Evolutionary conservation across 2,113 vertebrate genomes (phyloP).

Genomic region (Cricetomys ansorgei): DNA sequence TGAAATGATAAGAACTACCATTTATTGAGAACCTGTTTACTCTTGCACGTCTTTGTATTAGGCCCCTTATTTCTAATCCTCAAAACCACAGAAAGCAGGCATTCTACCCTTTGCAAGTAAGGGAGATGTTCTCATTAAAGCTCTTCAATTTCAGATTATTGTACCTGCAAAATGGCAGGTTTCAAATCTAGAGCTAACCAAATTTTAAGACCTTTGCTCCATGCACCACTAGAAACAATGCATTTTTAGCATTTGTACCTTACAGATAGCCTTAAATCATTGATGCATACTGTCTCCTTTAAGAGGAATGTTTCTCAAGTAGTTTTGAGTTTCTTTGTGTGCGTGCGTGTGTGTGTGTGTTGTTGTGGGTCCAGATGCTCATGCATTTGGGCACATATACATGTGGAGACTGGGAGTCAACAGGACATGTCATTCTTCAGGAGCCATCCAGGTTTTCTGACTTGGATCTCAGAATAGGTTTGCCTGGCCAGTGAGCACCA

Average conservation of each 20-base stretch:
- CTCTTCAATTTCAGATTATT: not conserved
- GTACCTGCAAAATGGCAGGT: not conserved
- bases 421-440: not conserved
- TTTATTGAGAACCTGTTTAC: constrained; percentile 11
- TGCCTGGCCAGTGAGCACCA: not conserved
- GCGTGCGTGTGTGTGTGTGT: too few species aligned
- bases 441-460: not conserved
- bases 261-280: not conserved
- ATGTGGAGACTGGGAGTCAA: too few species aligned
- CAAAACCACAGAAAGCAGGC: not conserved
- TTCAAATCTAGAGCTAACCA: constrained; percentile 13
- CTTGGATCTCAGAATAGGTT: not conserved
- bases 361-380: not conserved
- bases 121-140: not conserved
- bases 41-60: constrained; percentile 3
- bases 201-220: not conserved
- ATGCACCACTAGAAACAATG: constrained; percentile 16
- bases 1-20: not conserved
- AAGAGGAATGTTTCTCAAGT: constrained; percentile 15
- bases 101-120: not conserved
- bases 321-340: not conserved
- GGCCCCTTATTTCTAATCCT: not conserved
- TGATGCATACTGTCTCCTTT: not conserved
- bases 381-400: not conserved
- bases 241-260: not conserved